Evolutionary conservation across 2,113 vertebrate genomes (phyloP).

Genomic region (Muntiacus reevesi): DNA sequence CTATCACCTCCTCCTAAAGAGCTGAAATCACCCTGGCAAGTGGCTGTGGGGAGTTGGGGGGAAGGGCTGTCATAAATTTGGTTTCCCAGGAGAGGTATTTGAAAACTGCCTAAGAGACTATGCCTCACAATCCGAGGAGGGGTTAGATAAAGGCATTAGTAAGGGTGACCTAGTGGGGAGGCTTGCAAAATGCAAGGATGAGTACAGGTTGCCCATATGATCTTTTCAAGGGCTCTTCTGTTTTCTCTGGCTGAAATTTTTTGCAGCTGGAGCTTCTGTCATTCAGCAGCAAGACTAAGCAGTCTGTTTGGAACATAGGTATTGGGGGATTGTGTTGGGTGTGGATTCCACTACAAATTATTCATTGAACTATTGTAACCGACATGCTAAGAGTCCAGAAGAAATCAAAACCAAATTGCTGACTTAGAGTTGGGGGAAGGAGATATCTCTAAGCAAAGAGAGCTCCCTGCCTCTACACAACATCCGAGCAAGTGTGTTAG

Average conservation of each 20-base stretch:
- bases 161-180: not conserved
- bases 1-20: not conserved
- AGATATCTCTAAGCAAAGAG: not conserved
- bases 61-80: not conserved
- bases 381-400: not conserved
- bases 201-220: not conserved
- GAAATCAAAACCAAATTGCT: conserved; percentile 29
- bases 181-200: not conserved
- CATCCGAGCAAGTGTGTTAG: not conserved
- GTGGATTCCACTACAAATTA: not conserved
- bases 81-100: not conserved
- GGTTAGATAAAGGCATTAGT: not conserved
- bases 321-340: not conserved
- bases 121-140: not conserved
- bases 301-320: not conserved
- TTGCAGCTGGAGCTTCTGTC: not conserved
- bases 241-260: not conserved
- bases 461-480: not conserved
- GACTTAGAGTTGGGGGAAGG: not conserved
- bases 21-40: not conserved
- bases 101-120: not conserved
- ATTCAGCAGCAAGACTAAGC: not conserved
- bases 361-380: not conserved
- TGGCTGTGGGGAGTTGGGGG: not conserved
- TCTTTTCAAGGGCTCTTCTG: not conserved